Evolutionary conservation across 2,113 vertebrate species (phyloP).

Genomic region (Pycnonotus jocosus): DNA sequence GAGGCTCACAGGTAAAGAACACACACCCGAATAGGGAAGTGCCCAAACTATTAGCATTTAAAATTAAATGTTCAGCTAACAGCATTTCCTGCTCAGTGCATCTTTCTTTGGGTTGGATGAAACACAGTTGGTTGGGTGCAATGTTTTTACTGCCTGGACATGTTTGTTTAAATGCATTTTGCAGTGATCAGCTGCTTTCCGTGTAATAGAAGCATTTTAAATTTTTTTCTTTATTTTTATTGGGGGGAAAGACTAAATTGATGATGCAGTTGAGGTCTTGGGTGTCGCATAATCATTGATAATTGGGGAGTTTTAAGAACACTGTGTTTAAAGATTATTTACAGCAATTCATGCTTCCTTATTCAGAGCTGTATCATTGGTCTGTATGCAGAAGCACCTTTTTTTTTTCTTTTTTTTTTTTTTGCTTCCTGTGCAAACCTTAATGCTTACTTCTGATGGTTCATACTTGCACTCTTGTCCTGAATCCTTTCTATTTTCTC

Average conservation of each 20-base stretch:
- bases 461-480: slow-evolving; percentile 67
- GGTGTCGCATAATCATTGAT: neutral
- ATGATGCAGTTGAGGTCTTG: neutral
- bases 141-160: slow-evolving; percentile 3
- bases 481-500: slow-evolving; percentile 73
- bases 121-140: neutral
- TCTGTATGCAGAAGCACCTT: neutral
- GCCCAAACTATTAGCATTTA: slow-evolving; percentile 14
- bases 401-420: neutral
- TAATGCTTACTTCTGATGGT: slow-evolving; percentile 32
- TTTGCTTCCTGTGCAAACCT: slow-evolving; percentile 31
- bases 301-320: neutral
- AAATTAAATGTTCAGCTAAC: neutral
- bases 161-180: neutral
- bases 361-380: neutral
- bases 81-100: neutral
- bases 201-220: neutral
- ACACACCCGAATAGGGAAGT: neutral
- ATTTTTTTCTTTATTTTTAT: neutral
- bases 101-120: slow-evolving; percentile 38
- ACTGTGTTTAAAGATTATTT: slow-evolving; percentile 28
- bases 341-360: slow-evolving; percentile 18
- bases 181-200: neutral
- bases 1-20: slow-evolving; percentile 90
- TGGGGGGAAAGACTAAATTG: neutral